Base-by-base conservation (phyloP, 2,113 vertebrate genomes). In the Ochotona princeps region DNA sequence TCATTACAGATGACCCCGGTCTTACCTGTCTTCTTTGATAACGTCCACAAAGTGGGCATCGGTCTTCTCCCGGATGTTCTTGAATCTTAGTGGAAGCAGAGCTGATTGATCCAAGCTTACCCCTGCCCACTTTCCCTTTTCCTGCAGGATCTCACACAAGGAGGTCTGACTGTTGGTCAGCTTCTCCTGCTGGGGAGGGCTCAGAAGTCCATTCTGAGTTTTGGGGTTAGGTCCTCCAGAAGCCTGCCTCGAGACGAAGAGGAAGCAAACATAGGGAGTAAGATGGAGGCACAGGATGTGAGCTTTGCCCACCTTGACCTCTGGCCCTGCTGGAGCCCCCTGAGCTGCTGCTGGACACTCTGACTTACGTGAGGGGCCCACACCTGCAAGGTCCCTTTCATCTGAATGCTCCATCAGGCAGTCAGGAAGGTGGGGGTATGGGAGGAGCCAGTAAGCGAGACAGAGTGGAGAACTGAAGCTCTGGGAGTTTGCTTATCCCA, bases 1-100 rank as follows among this genome's bases (percentile, higher is more conserved):
- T 25, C 26, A 0, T 7, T 7, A 51, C 25, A 2, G 66, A 38
- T 4, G 17, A 0, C 0, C 1, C 49, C 21, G 14, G 51, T 54
- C 97, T 97, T 97, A 99, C 99, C 99, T 99, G 98, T 99, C 99
- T 93, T 99, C 99, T 97, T 99, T 99, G 96, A 99, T 99, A 49
- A 99, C 99, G 49, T 99, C 99, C 74, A 99, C 99, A 96, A 99
- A 99, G 95, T 99, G 99, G 80, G 98, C 99, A 5, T 99, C 99
- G 1, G 99, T 99, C 97, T 99, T 99, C 97, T 99, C 99, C 54
- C 99, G 94, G 97, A 99, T 99, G 96, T 99, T 99, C 96, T 98
- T 98, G 97, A 99, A 99, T 87, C 99, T 98, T 63, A 99, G 96
- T 0, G 99, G 99, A 87, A 99, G 99, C 76, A 99, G 99, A 7